Evolutionary conservation across 2,797 vertebrate species (phyloP).

Genomic region (Podarcis siculus): DNA sequence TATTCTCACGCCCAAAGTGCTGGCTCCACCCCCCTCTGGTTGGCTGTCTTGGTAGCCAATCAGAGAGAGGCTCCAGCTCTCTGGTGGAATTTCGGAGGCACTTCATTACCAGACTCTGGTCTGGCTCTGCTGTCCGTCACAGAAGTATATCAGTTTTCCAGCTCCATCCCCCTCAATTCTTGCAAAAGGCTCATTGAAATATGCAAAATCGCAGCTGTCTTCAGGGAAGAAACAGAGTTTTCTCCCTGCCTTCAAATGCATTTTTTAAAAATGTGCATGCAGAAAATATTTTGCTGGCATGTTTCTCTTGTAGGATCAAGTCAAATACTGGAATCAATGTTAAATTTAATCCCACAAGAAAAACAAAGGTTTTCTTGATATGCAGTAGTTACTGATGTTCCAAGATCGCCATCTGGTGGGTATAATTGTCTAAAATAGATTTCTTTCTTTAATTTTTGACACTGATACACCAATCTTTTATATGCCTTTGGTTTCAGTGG

Average conservation of each 20-base stretch:
- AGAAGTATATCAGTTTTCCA: too few relatives aligned
- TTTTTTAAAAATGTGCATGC: constrained; percentile 66
- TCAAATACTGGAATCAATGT: background rate
- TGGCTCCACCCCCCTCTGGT: too few relatives aligned
- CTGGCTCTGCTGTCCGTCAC: too few relatives aligned
- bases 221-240: background rate
- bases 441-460: background rate
- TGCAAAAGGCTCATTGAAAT: background rate
- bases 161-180: too few relatives aligned
- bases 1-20: too few relatives aligned
- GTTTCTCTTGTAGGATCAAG: background rate
- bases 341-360: constrained; percentile 21
- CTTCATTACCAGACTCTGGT: too few relatives aligned
- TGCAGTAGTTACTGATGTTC: background rate
- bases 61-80: too few relatives aligned
- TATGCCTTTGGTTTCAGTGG: background rate
- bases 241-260: constrained; percentile 47
- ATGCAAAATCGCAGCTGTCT: constrained; percentile 35
- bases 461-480: background rate
- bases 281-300: constrained; percentile 36
- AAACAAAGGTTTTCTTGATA: background rate
- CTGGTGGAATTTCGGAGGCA: too few relatives aligned
- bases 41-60: too few relatives aligned
- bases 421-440: background rate
- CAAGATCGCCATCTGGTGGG: constrained; percentile 67